Base-by-base conservation (phyloP, 2,113 vertebrate genomes). In the Ornithorhynchus anatinus region DNA sequence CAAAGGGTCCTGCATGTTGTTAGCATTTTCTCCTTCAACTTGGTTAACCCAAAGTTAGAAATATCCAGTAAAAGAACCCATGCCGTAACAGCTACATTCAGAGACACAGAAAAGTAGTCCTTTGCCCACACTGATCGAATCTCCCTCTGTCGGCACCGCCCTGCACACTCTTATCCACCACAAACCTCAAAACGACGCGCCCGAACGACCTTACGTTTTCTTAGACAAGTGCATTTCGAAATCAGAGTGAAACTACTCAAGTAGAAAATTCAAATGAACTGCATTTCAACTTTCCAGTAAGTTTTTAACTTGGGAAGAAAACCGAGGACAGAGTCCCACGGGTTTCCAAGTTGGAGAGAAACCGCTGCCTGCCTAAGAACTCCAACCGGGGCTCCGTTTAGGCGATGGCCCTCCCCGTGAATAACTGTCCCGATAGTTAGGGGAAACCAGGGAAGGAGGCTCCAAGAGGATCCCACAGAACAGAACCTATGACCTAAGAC, bases 31-130 rank as follows among this genome's bases (percentile, higher is more conserved):
- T 91, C 82, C 79, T 89, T 90, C 87, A 91, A 81, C 57, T 78
- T 52, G 81, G 87, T 93, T 92, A 92, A 88, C 82, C 87, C 72
- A 77, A n/a, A 57, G 90, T 94, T 92, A 92, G 88, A 88, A 86
- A 90, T 89, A 83, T 0, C 85, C 59, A 87, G 78, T 77, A 84
- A 72, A 79, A 88, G 79, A 80, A 88, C 50, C 5, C 61, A 84
- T 51, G 48, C 48, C 75, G 64, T 87, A 86, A 90, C 75, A 82
- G 85, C 90, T 93, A 94, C 92, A 94, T 93, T 93, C 92, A 90
- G 84, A 86, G 83, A 85, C 85, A 69, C 87, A 10, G 10, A 77
- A 85, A 75, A 64, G 63, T 78, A 75, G 45, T 81, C 88, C 83
- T 87, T 77, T 77, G 68, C 43, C 56, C 20, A 69, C 83, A 71